These are phyloP conservation scores for Oreochromis spilurus DNA, from an alignment of 2,113 vertebrate genomes.

Conservation along the genomic window DNA sequence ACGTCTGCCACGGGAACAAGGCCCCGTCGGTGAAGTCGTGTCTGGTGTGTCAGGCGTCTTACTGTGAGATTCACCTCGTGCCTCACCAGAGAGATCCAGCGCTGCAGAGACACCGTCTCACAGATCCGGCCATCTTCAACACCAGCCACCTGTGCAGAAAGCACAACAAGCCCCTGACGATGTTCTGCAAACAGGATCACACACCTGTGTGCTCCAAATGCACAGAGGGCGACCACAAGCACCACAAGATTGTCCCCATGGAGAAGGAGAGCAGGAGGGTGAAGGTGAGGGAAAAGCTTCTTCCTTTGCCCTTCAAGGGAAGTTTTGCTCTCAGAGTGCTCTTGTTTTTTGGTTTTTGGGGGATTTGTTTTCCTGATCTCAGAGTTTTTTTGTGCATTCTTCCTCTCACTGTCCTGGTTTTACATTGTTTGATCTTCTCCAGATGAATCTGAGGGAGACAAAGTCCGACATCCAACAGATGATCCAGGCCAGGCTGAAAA, in stretches of 20 bases:
- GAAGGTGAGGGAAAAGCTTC: constrained; percentile 68
- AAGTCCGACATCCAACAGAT: constrained; percentile 23
- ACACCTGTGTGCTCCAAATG: constrained; percentile 82
- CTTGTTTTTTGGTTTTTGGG: too few relatives aligned
- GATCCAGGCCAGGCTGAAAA: constrained; percentile 17
- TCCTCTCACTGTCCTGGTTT: accelerated
- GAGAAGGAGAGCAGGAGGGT: constrained; percentile 78
- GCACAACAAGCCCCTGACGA: constrained; percentile 80
- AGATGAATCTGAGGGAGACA: constrained; percentile 18
- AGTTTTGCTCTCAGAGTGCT: too few relatives aligned
- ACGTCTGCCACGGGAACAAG: constrained; percentile 64
- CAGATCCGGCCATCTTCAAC: constrained; percentile 79
- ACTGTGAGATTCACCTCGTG: constrained; percentile 77
- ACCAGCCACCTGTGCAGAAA: constrained; percentile 72
- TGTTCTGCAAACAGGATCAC: constrained; percentile 82
- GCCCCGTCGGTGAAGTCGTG: constrained; percentile 36
- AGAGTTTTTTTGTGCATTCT: accelerated
- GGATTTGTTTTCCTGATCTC: neutral
- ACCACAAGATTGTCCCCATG: constrained; percentile 77
- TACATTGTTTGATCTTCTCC: neutral
- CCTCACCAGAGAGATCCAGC: constrained; percentile 78
- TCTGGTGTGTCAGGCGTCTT: constrained; percentile 48
- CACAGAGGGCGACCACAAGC: constrained; percentile 80
- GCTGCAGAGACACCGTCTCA: constrained; percentile 79
- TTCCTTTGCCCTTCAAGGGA: neutral